These are phyloP conservation scores for Biston stratarius DNA, from an alignment of 2,888 invertebrate species.

Conservation along the genomic window DNA sequence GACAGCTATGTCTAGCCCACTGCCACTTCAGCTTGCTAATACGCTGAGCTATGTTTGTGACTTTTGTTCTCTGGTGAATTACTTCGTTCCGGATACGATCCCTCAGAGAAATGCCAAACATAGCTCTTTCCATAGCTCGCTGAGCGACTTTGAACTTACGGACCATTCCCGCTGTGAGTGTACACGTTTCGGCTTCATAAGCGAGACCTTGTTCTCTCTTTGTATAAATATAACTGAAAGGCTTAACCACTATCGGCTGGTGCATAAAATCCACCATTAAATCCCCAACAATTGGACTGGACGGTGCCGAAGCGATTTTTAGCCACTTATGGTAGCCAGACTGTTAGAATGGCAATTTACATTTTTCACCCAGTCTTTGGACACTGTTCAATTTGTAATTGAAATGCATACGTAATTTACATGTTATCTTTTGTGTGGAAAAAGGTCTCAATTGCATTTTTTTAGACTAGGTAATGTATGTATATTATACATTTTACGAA, in stretches of 20 bases:
- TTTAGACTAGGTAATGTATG: constrained; percentile 4
- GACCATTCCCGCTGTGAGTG: too few species aligned
- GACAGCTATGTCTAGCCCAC: too few species aligned
- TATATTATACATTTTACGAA: too few species aligned
- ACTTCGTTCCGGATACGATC: too few species aligned
- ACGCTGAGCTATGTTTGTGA: too few species aligned
- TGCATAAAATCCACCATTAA: constrained; percentile 59
- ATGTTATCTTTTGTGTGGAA: constrained; percentile 9
- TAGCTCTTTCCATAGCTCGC: too few species aligned
- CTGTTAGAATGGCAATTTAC: constrained; percentile 56
- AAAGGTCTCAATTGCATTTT: constrained; percentile 2
- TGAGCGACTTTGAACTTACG: too few species aligned
- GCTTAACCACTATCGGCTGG: constrained; percentile 38
- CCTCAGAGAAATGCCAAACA: too few species aligned
- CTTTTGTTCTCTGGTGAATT: too few species aligned
- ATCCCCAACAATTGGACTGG: constrained; percentile 58
- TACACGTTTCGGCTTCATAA: too few species aligned
- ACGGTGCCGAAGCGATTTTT: constrained; percentile 62
- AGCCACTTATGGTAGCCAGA: constrained; percentile 58
- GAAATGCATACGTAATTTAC: constrained; percentile 18
- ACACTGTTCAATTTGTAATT: constrained; percentile 48
- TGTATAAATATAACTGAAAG: constrained; percentile 7
- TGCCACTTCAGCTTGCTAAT: too few species aligned
- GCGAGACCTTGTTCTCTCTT: constrained; percentile 11
- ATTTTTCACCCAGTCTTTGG: constrained; percentile 61